Evolutionary conservation across 1,140 invertebrate genomes (phyloP).

Genomic region (silkworm (Bombyx mori)): DNA sequence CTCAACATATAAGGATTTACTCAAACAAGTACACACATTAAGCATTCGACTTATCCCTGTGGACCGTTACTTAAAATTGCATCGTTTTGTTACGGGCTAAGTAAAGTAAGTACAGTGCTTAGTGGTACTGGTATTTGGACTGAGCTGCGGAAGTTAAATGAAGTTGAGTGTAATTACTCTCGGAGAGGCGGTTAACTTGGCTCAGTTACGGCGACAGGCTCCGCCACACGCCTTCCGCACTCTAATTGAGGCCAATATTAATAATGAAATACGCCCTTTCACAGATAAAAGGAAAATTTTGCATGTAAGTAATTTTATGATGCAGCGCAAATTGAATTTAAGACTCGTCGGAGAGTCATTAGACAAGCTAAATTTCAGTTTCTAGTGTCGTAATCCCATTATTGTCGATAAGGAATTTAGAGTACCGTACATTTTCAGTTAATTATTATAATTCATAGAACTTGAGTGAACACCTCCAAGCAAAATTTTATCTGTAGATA

Average conservation of each 20-base stretch:
- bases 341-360: too few relatives aligned
- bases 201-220: conserved; percentile 47
- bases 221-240: conserved; percentile 27
- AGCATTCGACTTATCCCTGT: conserved; percentile 29
- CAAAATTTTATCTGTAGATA: too few relatives aligned
- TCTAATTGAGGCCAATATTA: conserved; percentile 42
- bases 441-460: too few relatives aligned
- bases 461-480: too few relatives aligned
- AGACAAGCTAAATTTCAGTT: too few relatives aligned
- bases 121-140: conserved; percentile 54
- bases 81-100: conserved; percentile 54
- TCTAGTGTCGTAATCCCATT: too few relatives aligned
- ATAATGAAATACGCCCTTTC: conserved; percentile 24
- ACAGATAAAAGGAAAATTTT: conserved; percentile 3
- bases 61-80: conserved; percentile 48
- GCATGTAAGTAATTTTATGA: neutral
- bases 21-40: conserved; percentile 16
- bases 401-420: too few relatives aligned
- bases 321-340: too few relatives aligned
- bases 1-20: conserved; percentile 11
- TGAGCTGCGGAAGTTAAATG: conserved; percentile 63
- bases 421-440: too few relatives aligned
- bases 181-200: conserved; percentile 49
- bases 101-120: conserved; percentile 54
- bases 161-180: conserved; percentile 65